Conservation (phyloP, 2,888 invertebrate genomes). For the Leptopilina myrica region DNA sequence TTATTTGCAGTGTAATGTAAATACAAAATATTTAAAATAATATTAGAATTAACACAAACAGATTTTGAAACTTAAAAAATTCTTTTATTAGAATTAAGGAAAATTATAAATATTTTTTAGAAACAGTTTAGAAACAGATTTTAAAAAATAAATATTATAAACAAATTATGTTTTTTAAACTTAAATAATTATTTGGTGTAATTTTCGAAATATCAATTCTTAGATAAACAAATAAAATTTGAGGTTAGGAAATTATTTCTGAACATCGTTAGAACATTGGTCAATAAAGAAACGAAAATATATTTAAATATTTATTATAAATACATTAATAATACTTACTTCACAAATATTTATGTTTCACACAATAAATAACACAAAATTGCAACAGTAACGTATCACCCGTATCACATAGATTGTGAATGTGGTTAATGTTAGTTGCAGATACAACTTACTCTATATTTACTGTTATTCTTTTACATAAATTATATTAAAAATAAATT, state of each 20-base stretch:
- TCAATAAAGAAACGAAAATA: background rate
- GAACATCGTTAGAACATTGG: background rate
- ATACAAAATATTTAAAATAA: background rate
- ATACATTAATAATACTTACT: background rate
- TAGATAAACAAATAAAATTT: background rate
- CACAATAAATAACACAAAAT: background rate
- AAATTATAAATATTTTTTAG: background rate
- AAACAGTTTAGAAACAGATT: background rate
- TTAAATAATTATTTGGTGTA: background rate
- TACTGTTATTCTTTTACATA: no score
- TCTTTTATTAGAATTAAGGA: background rate
- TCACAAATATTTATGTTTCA: background rate
- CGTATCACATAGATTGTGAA: background rate
- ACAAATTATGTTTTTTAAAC: background rate
- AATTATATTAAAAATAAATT: no score
- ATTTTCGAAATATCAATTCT: background rate
- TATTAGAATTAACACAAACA: background rate
- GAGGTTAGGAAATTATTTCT: background rate
- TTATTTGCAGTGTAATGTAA: background rate
- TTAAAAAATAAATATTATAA: background rate
- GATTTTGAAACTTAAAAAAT: background rate
- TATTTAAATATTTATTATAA: background rate
- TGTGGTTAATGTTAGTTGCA: background rate
- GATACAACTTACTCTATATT: background rate
- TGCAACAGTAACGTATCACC: background rate